Evolutionary conservation across 2,888 invertebrate species (phyloP).

Genomic region (Pantelozetes paolii): DNA sequence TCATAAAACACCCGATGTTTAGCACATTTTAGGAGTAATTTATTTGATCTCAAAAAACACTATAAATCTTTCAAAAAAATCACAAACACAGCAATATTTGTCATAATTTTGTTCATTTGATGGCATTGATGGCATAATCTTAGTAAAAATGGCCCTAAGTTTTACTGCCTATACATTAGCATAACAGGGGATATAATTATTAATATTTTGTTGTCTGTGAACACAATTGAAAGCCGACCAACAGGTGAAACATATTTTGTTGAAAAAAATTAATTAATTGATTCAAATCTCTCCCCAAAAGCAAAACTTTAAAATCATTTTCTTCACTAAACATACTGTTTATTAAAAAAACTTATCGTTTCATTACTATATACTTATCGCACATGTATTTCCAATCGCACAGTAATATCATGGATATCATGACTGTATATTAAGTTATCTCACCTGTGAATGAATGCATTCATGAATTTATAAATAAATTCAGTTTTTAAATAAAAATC

Average conservation of each 20-base stretch:
- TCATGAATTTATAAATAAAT: constrained; percentile 22
- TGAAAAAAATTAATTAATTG: constrained; percentile 2
- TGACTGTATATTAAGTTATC: constrained; percentile 19
- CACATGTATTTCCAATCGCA: constrained; percentile 1
- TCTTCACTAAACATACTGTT: background rate
- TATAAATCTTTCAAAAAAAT: too few species aligned
- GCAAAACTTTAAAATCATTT: constrained; percentile 11
- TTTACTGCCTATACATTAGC: too few species aligned
- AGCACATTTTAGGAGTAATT: too few species aligned
- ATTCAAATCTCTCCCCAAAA: background rate
- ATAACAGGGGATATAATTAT: background rate
- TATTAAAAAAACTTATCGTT: background rate
- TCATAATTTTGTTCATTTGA: too few species aligned
- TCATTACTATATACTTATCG: background rate
- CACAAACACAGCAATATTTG: too few species aligned
- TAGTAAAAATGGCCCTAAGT: too few species aligned
- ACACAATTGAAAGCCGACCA: constrained; percentile 29
- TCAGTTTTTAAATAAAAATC: background rate
- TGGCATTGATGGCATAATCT: too few species aligned
- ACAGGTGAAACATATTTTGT: constrained; percentile 25
- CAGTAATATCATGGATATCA: constrained; percentile 19
- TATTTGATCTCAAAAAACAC: too few species aligned
- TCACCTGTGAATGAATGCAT: constrained; percentile 18
- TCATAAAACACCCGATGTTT: background rate
- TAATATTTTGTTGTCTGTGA: constrained; percentile 16